These are phyloP conservation scores for Drosophila sucinea DNA, from an alignment of 1,140 invertebrate species.

Conservation along the genomic window DNA sequence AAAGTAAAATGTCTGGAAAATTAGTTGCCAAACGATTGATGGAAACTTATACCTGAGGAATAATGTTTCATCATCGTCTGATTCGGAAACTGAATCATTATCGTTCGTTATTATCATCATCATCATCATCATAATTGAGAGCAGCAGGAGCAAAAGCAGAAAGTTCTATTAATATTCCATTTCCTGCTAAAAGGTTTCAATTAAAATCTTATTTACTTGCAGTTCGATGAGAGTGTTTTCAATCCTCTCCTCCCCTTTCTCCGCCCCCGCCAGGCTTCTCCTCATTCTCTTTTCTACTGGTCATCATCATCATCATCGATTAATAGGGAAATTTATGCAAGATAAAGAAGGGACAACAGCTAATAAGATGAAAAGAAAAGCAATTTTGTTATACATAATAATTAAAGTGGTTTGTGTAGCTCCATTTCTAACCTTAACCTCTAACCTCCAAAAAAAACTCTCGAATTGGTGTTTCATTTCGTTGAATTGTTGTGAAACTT, in stretches of 20 bases:
- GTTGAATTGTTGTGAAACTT: too few species aligned
- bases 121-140: neutral
- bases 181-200: conserved; percentile 70
- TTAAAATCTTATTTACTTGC: conserved; percentile 68
- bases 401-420: too few species aligned
- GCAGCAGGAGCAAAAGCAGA: conserved; percentile 37
- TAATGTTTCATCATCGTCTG: neutral
- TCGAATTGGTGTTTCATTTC: too few species aligned
- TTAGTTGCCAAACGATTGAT: conserved; percentile 6
- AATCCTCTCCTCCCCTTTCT: conserved; percentile 3
- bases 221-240: conserved; percentile 25
- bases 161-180: conserved; percentile 68
- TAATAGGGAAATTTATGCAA: neutral
- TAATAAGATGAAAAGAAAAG: neutral
- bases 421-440: too few species aligned
- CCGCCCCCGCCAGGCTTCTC: neutral
- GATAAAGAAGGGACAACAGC: too few species aligned
- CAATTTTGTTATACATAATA: too few species aligned
- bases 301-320: conserved; percentile 5
- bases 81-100: neutral
- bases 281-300: neutral
- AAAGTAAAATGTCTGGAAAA: conserved; percentile 5
- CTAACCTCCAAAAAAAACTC: too few species aligned
- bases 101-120: neutral
- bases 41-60: neutral